Percentiles rank a stretch among this genome's conserved stretches.
These are phyloP conservation scores for Dermochelys coriacea DNA, from an alignment of 2,797 vertebrate genomes.

Conservation along the genomic window DNA sequence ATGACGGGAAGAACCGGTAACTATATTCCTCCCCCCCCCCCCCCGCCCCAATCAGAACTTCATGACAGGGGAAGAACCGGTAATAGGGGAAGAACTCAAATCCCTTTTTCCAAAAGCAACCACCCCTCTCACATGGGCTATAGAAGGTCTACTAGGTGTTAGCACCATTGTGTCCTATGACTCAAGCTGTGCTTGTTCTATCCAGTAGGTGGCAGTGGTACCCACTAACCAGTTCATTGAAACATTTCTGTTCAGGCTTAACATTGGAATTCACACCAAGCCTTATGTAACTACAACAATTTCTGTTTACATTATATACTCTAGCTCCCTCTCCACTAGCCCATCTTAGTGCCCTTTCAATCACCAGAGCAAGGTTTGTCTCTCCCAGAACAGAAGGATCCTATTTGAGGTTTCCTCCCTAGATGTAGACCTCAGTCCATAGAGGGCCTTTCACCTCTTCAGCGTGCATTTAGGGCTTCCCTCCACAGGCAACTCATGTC, in stretches of 20 bases:
- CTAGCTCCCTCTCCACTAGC: not conserved
- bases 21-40: too few relatives aligned
- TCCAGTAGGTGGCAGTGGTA: accelerated
- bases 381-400: not conserved
- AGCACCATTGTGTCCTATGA: not conserved
- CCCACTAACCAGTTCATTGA: not conserved
- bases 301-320: not conserved
- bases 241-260: not conserved
- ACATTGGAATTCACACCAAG: not conserved
- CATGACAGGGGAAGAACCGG: not conserved
- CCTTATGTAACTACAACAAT: not conserved
- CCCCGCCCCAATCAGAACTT: not conserved
- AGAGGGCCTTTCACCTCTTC: not conserved
- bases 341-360: not conserved
- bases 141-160: not conserved
- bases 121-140: not conserved
- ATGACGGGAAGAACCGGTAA: not conserved
- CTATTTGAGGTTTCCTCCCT: not conserved
- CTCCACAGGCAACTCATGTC: not conserved
- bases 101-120: not conserved
- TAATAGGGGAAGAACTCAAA: not conserved
- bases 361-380: not conserved
- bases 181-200: not conserved
- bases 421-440: not conserved
- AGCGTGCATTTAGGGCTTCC: not conserved